Percentiles rank a stretch among this genome's conserved stretches.
phyloP scores from a whole-genome alignment of 2,888 invertebrate genomes.

The Machimus rusticus region DNA sequence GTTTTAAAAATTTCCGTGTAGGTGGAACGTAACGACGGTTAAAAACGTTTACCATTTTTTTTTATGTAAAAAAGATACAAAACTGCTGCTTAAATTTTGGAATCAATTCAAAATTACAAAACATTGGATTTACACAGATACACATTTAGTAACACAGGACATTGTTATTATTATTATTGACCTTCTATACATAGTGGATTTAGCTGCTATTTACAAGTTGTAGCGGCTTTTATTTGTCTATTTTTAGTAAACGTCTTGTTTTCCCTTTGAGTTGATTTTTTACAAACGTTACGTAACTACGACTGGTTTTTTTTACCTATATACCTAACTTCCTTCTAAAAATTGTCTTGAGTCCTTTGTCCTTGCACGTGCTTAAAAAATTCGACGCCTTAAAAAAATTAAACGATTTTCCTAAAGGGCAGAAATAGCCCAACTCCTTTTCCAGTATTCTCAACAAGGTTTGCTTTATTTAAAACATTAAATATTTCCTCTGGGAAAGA shows the following conservation, averaged over 20 bases:
- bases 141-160: background rate
- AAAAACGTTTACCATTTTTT: background rate
- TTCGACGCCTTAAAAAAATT: background rate
- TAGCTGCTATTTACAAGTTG: conserved; percentile 11
- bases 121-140: background rate
- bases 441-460: background rate
- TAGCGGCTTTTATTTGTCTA: conserved; percentile 24
- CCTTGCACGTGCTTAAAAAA: background rate
- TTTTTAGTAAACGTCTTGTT: conserved; percentile 47
- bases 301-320: background rate
- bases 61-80: background rate
- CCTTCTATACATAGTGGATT: background rate
- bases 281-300: conserved; percentile 26
- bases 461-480: background rate
- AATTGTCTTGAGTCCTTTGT: background rate
- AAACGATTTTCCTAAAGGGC: background rate
- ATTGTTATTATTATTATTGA: background rate
- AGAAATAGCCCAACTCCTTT: background rate
- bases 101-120: background rate
- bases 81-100: background rate
- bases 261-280: conserved; percentile 41
- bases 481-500: background rate
- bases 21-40: background rate
- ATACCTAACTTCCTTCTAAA: background rate
- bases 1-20: background rate